A percentile compares a stretch with the other conserved stretches of the same genome.
These are phyloP conservation scores for Syngnathus typhle DNA, from an alignment of 2,113 vertebrate species.

Conservation along the genomic window DNA sequence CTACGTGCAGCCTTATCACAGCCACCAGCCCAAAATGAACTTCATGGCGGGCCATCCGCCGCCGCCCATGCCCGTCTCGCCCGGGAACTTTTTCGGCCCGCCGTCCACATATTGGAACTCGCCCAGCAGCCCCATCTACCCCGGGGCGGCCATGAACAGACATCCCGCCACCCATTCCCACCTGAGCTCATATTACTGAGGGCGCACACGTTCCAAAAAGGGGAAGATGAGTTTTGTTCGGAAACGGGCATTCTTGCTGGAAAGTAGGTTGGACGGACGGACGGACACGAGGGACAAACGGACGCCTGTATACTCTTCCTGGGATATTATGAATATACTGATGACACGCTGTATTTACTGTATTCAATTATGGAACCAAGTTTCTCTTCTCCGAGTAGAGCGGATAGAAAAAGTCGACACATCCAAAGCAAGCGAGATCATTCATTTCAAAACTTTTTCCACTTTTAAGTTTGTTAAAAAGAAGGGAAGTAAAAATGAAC, in stretches of 20 bases:
- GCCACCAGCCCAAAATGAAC: slow-evolving; percentile 75
- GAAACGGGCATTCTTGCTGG: slow-evolving; percentile 29
- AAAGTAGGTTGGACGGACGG: slow-evolving; percentile 14
- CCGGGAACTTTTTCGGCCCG: slow-evolving; percentile 60
- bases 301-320: not conserved
- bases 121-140: slow-evolving; percentile 64
- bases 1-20: slow-evolving; percentile 63
- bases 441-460: no score
- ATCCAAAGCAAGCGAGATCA: not conserved
- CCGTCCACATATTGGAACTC: slow-evolving; percentile 70
- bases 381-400: slow-evolving; percentile 18
- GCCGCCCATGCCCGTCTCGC: slow-evolving; percentile 62
- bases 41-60: slow-evolving; percentile 60
- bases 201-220: slow-evolving; percentile 3
- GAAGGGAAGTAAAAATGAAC: no score
- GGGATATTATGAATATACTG: slow-evolving; percentile 29
- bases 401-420: not conserved
- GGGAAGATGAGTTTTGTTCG: slow-evolving; percentile 27
- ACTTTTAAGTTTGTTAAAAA: no score
- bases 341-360: slow-evolving; percentile 35
- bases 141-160: slow-evolving; percentile 60
- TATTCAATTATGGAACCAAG: slow-evolving; percentile 38
- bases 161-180: slow-evolving; percentile 67
- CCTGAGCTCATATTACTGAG: slow-evolving; percentile 74
- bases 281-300: not conserved